Percentiles rank a stretch among this genome's conserved stretches.
Evolutionary conservation across 2,797 vertebrate species (phyloP).

Genomic region (Pempheris klunzingeri): DNA sequence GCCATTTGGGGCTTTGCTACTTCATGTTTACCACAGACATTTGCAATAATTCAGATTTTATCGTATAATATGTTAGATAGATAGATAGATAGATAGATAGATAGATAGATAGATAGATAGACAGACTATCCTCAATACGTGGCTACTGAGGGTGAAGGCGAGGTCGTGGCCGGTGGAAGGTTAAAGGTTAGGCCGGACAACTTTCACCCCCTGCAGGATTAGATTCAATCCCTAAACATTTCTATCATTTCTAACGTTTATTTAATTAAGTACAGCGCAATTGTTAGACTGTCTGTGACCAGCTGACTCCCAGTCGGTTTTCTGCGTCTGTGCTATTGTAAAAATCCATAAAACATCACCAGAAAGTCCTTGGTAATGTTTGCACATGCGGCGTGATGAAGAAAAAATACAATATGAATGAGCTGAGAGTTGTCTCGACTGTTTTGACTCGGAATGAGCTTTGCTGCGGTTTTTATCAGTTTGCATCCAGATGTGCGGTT

Average conservation of each 20-base stretch:
- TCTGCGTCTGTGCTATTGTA: neutral
- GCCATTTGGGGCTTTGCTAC: neutral
- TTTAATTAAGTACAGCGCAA: neutral
- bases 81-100: slow-evolving; percentile 39
- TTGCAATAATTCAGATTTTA: neutral
- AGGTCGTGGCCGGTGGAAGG: slow-evolving; percentile 76
- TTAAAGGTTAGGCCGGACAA: slow-evolving; percentile 78
- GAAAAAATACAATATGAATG: neutral
- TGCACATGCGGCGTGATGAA: neutral
- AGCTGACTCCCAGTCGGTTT: neutral
- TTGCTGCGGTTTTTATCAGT: slow-evolving; percentile 2
- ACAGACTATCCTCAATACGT: too few relatives aligned
- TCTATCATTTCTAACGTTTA: neutral
- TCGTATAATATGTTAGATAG: neutral
- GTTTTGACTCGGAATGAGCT: neutral
- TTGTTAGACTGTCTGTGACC: neutral
- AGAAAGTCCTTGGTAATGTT: neutral
- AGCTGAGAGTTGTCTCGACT: neutral
- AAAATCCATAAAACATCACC: neutral
- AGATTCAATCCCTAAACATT: neutral
- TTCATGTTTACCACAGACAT: neutral
- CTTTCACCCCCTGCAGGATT: slow-evolving; percentile 71
- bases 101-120: slow-evolving; percentile 21
- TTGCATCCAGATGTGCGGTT: slow-evolving; percentile 42
- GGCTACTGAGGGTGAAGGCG: slow-evolving; percentile 72